Conservation (phyloP, 30 jellyfish, hydroid and myxozoan genomes). For the Kudoa iwatai region DNA sequence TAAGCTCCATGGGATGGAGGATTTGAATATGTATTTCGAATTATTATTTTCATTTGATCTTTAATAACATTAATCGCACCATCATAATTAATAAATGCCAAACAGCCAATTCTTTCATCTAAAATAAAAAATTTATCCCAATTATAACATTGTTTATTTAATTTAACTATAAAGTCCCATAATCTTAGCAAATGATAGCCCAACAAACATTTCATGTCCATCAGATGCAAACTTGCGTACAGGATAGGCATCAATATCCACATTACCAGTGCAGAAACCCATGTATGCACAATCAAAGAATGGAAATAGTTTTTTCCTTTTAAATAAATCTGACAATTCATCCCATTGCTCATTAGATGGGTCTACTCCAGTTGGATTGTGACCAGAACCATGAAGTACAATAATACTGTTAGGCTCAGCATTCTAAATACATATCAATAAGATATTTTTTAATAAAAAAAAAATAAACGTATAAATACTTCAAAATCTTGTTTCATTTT, state of each 20-base stretch:
- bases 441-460: too few species aligned
- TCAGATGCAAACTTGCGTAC: slow-evolving; percentile 19
- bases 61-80: slow-evolving; percentile 12
- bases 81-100: slow-evolving; percentile 13
- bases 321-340: slow-evolving; percentile 1
- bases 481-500: slow-evolving; percentile 23
- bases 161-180: slow-evolving; percentile 59
- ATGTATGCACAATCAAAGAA: slow-evolving; percentile 62
- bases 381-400: slow-evolving; percentile 59
- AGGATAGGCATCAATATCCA: slow-evolving; percentile 46
- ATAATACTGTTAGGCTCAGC: slow-evolving; percentile 34
- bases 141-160: background rate
- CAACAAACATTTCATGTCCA: slow-evolving; percentile 24
- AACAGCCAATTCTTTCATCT: slow-evolving; percentile 78
- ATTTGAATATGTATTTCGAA: slow-evolving; percentile 68
- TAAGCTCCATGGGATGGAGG: slow-evolving; percentile 96
- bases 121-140: background rate
- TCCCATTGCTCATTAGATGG: slow-evolving; percentile 41
- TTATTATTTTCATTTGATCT: slow-evolving; percentile 17
- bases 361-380: slow-evolving; percentile 85
- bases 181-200: slow-evolving; percentile 63
- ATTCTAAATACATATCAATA: slow-evolving; percentile 1
- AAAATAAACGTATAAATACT: too few species aligned
- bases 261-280: slow-evolving; percentile 54
- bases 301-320: slow-evolving; percentile 17